Conservation (phyloP, 2,888 invertebrate species). For the Mesopsocus fuscifrons region DNA sequence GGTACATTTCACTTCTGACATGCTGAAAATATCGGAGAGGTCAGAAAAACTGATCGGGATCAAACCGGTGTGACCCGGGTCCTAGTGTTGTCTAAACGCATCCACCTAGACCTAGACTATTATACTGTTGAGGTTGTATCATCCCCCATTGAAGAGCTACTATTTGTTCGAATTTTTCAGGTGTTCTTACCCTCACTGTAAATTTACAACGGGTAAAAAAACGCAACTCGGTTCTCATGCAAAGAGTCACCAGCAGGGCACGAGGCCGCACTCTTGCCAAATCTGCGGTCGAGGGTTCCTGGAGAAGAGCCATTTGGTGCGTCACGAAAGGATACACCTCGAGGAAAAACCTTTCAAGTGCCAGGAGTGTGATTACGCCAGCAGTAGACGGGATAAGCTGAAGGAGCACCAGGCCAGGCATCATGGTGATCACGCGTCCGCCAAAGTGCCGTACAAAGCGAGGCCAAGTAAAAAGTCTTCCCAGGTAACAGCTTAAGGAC, state of each 20-base stretch:
- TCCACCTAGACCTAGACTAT: too few relatives aligned
- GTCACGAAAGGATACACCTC: constrained; percentile 44
- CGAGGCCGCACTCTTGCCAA: constrained; percentile 33
- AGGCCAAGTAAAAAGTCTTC: constrained; percentile 5
- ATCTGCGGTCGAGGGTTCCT: constrained; percentile 41
- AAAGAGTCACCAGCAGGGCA: constrained; percentile 37
- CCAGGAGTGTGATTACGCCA: constrained; percentile 41
- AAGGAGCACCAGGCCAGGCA: constrained; percentile 35
- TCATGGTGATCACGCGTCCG: constrained; percentile 30
- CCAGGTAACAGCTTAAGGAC: too few relatives aligned
- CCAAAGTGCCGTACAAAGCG: constrained; percentile 32
- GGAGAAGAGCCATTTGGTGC: constrained; percentile 42
- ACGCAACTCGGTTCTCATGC: constrained; percentile 43
- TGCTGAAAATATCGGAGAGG: too few relatives aligned
- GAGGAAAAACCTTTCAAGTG: constrained; percentile 43
- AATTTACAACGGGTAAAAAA: constrained; percentile 41
- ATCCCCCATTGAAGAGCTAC: too few relatives aligned
- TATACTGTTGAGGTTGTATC: too few relatives aligned
- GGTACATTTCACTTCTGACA: too few relatives aligned
- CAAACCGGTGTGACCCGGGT: too few relatives aligned
- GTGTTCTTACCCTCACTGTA: constrained; percentile 39
- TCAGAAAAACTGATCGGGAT: too few relatives aligned
- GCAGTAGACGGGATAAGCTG: constrained; percentile 41
- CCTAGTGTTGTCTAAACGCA: too few relatives aligned
- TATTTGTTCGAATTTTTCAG: too few relatives aligned